These are phyloP conservation scores for Cepaea hortensis DNA, from an alignment of 2,888 invertebrate genomes.

Conservation along the genomic window DNA sequence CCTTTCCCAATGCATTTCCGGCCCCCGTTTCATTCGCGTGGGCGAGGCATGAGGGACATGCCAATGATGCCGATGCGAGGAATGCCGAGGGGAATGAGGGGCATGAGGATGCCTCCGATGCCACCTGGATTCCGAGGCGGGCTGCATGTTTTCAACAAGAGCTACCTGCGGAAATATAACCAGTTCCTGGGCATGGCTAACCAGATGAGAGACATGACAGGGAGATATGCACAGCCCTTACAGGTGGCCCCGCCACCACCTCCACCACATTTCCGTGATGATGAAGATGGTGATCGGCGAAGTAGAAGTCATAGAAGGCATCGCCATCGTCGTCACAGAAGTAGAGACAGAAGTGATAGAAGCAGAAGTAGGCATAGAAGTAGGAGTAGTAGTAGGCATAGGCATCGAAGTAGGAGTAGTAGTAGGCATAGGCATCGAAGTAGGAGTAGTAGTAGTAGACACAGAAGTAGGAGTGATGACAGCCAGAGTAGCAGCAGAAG, in stretches of 20 bases:
- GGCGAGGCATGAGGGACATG: slow-evolving; percentile 36
- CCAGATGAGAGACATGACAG: slow-evolving; percentile 47
- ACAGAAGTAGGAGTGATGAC: neutral
- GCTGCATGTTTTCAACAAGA: slow-evolving; percentile 37
- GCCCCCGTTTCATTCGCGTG: slow-evolving; percentile 35
- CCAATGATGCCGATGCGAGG: slow-evolving; percentile 14
- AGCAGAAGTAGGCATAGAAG: slow-evolving; percentile 33
- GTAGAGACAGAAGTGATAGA: slow-evolving; percentile 23
- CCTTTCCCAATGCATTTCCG: slow-evolving; percentile 32
- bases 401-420: slow-evolving; percentile 22
- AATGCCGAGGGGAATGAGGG: slow-evolving; percentile 35
- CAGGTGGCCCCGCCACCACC: slow-evolving; percentile 38
- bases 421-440: slow-evolving; percentile 26
- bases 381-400: slow-evolving; percentile 16
- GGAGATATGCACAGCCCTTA: slow-evolving; percentile 47
- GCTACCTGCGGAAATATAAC: slow-evolving; percentile 44
- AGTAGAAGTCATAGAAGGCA: slow-evolving; percentile 1
- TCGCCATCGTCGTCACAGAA: neutral
- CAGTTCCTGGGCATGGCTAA: slow-evolving; percentile 44
- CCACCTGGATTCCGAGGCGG: slow-evolving; percentile 44
- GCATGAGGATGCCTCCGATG: slow-evolving; percentile 21
- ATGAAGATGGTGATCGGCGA: neutral
- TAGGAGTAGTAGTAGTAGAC: neutral
- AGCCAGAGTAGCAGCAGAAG: neutral
- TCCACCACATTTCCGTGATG: neutral